These are phyloP conservation scores for Zygogramma bicolorata DNA, from an alignment of 2,888 invertebrate genomes.

Conservation along the genomic window DNA sequence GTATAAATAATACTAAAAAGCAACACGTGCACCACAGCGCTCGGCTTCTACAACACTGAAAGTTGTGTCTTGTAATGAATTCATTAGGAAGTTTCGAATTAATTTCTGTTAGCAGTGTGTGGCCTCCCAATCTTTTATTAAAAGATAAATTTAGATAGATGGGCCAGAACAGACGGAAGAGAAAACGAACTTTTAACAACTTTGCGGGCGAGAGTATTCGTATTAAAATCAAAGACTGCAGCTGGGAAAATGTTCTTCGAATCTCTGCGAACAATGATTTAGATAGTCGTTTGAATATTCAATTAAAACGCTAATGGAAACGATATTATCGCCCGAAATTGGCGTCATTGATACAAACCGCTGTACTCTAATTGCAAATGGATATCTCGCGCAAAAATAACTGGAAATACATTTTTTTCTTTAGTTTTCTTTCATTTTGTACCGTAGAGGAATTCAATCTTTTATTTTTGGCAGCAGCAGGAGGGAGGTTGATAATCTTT, in stretches of 20 bases:
- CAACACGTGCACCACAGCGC: conserved; percentile 14
- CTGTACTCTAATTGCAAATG: neutral
- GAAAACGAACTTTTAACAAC: conserved; percentile 33
- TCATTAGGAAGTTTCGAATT: conserved; percentile 30
- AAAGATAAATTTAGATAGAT: conserved; percentile 40
- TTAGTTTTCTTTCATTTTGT: neutral
- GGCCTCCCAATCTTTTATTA: conserved; percentile 33
- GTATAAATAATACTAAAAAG: neutral
- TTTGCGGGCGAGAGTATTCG: conserved; percentile 10
- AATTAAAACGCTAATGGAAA: conserved; percentile 43
- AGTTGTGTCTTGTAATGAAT: conserved; percentile 23
- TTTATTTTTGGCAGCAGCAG: neutral
- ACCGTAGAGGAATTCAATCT: neutral
- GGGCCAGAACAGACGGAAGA: conserved; percentile 26
- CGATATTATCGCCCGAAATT: conserved; percentile 34
- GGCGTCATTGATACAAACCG: conserved; percentile 5
- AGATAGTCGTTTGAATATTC: conserved; percentile 35
- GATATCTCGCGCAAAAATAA: neutral
- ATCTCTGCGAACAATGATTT: conserved; percentile 31
- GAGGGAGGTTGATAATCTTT: neutral
- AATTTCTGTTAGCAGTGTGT: conserved; percentile 32
- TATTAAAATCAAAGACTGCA: conserved; percentile 24
- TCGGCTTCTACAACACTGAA: neutral
- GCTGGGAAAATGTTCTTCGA: conserved; percentile 23
- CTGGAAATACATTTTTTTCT: neutral